A percentile compares a stretch with the other conserved stretches of the same genome.
Evolutionary conservation across 1,140 invertebrate species (phyloP).

Genomic region (Trichogramma pretiosum): DNA sequence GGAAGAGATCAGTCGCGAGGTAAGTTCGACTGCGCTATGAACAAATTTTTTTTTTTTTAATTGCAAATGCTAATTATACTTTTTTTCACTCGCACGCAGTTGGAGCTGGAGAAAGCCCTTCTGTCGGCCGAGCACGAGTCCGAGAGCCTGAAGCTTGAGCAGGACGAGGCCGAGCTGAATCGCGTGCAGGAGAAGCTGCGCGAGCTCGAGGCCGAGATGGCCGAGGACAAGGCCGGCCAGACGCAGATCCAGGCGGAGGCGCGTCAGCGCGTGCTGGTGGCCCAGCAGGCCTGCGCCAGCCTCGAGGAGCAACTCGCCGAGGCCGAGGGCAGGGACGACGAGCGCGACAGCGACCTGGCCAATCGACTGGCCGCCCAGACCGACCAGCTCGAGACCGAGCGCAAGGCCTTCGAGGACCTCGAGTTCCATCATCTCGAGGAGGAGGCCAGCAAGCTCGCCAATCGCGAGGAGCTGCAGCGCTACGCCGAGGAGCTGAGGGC

Average conservation of each 20-base stretch:
- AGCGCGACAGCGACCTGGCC: slow-evolving; percentile 25
- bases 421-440: slow-evolving; percentile 91
- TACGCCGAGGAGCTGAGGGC: slow-evolving; percentile 54
- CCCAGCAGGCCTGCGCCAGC: slow-evolving; percentile 41
- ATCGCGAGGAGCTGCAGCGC: slow-evolving; percentile 71
- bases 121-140: slow-evolving; percentile 72
- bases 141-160: slow-evolving; percentile 59
- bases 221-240: slow-evolving; percentile 38
- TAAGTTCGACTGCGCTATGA: too few relatives aligned
- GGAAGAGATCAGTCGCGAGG: slow-evolving; percentile 74
- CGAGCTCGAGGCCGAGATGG: slow-evolving; percentile 48
- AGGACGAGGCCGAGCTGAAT: slow-evolving; percentile 61
- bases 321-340: slow-evolving; percentile 23
- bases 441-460: slow-evolving; percentile 72
- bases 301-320: slow-evolving; percentile 35
- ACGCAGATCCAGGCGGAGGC: slow-evolving; percentile 42
- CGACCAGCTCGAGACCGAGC: slow-evolving; percentile 62
- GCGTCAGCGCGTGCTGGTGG: slow-evolving; percentile 30
- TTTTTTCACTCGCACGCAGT: slow-evolving; percentile 45
- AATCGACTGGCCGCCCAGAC: slow-evolving; percentile 43
- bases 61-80: too few relatives aligned
- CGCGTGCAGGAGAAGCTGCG: slow-evolving; percentile 55
- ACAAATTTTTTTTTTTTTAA: too few relatives aligned
- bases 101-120: slow-evolving; percentile 76
- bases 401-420: slow-evolving; percentile 80